These are phyloP conservation scores for Rhamphomyia laevipes DNA, from an alignment of 2,888 invertebrate species.

Conservation along the genomic window DNA sequence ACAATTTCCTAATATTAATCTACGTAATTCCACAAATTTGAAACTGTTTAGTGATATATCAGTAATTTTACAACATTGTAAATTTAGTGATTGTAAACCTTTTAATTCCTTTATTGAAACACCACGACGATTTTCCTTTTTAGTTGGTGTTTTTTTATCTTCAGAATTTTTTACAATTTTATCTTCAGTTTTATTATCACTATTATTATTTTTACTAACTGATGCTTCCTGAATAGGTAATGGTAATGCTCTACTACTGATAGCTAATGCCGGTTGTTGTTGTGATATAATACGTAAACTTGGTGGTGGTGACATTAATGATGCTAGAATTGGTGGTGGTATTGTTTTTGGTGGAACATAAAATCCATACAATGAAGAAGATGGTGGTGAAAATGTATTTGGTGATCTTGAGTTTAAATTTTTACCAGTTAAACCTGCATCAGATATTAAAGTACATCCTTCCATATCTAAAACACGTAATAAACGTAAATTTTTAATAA, in stretches of 20 bases:
- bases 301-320: slow-evolving; percentile 13
- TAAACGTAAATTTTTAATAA: slow-evolving; percentile 49
- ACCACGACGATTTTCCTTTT: slow-evolving; percentile 24
- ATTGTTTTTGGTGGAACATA: slow-evolving; percentile 11
- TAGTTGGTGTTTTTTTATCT: slow-evolving; percentile 48
- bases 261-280: slow-evolving; percentile 6
- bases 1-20: slow-evolving; percentile 53
- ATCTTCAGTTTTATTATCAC: slow-evolving; percentile 52
- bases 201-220: not conserved
- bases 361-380: no score
- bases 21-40: slow-evolving; percentile 49
- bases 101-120: slow-evolving; percentile 45
- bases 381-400: slow-evolving; percentile 6
- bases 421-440: slow-evolving; percentile 58
- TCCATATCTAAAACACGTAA: slow-evolving; percentile 50
- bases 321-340: slow-evolving; percentile 15
- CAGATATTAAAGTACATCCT: slow-evolving; percentile 49
- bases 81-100: slow-evolving; percentile 46
- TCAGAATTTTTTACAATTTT: slow-evolving; percentile 55
- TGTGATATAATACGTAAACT: slow-evolving; percentile 14
- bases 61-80: slow-evolving; percentile 58
- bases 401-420: not conserved
- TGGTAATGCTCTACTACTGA: no score
- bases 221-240: no score
- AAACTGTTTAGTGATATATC: slow-evolving; percentile 60